These are phyloP conservation scores for Leptopterna dolabrata DNA, from an alignment of 2,888 invertebrate genomes.

Conservation along the genomic window DNA sequence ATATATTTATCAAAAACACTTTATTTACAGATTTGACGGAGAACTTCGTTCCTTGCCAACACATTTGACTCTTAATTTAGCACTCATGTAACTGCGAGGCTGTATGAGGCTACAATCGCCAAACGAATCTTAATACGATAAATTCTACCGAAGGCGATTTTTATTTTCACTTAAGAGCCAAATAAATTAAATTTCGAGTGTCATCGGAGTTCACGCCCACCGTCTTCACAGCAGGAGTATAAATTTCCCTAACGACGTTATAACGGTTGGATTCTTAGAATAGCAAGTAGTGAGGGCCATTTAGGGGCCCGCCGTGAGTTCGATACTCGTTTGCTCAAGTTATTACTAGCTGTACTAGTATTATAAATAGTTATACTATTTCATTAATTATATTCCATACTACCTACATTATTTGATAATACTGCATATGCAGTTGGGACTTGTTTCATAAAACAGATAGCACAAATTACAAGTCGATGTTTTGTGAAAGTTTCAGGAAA, in stretches of 20 bases:
- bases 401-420: no score
- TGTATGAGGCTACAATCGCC: background rate
- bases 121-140: background rate
- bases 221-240: background rate
- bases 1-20: background rate
- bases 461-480: no score
- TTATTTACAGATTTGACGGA: background rate
- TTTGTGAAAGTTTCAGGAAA: no score
- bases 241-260: background rate
- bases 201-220: background rate
- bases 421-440: no score
- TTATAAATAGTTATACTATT: no score
- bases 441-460: no score
- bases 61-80: background rate
- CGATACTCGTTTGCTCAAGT: background rate
- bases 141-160: background rate
- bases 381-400: no score
- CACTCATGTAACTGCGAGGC: background rate
- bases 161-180: background rate
- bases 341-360: no score
- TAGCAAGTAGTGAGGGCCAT: background rate
- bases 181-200: background rate
- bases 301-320: background rate
- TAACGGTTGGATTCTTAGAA: background rate
- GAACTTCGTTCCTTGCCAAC: background rate